Base-by-base conservation (phyloP, 2,888 invertebrate genomes). In the Aspidiotus destructor region DNA sequence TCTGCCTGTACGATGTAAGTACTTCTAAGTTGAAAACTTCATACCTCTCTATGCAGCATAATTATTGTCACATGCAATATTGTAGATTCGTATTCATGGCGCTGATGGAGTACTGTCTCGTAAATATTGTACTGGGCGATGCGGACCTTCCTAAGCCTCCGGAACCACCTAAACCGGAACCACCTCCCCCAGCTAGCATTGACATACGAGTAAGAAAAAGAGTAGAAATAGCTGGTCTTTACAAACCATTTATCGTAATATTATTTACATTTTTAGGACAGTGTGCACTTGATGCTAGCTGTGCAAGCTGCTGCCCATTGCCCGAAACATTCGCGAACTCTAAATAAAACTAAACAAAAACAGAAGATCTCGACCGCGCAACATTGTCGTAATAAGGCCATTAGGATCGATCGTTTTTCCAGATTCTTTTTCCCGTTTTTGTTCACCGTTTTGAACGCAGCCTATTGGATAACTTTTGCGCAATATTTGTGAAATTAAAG, bases 51-150 rank as follows among this genome's bases (percentile, higher is more conserved):
- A 28, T 41, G 40, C 55, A 40, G 54, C n/a, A 40, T 58, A 28
- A 2, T 41, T 16, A 13, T 7, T 1, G 8, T 13, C 28, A 28
- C 28, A 28, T 28, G 2, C 28, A 17, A 53, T 63, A 53, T 63
- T 64, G 11, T 76, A 87, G 87, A 70, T 92, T 93, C 78, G 92
- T 93, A 75, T 93, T 93, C 76, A 89, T 93, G 89, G 92, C 92
- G 0, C 78, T 93, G 63, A 93, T 93, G 92, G 92, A 93, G 76
- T 93, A 92, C 76, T 92, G 92, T 73, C 79, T 92, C 72, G 92
- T 93, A 41, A 92, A 92, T 76, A 91, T 89, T 41, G 87, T 89
- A 1, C 81, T 89, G 15, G 87, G 89, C 11, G 87, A 91, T 74
- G 85, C 85, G 0, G 86, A 85, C 70, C 82, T 83, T 0, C 81